Base-by-base conservation (phyloP, 2,113 vertebrate genomes). In the Leucosticte australis region DNA sequence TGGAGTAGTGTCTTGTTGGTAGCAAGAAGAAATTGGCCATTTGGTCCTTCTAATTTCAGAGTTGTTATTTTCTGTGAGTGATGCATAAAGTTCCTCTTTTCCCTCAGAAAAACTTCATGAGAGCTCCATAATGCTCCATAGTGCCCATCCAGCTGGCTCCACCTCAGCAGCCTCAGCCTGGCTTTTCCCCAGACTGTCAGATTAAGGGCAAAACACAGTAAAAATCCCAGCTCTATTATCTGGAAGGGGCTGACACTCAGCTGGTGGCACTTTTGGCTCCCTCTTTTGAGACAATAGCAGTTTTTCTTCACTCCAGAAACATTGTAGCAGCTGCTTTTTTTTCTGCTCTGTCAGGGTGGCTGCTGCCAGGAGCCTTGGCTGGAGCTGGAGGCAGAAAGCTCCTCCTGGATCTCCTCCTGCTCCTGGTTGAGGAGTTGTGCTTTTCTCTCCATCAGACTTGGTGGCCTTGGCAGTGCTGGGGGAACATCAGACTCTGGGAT, bases 181-280 rank as follows among this genome's bases (percentile, higher is more conserved):
- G 1, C 3, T 78, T 60, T 37, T 9, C 42, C 37, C 44, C 26
- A 73, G 42, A 41, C 53, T 30, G 30, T 57, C 60, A 56, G 68
- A 59, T 64, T 60, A 39, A 80, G 28, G 39, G 68, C 56, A 81
- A 44, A 71, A 50, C 27, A 35, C 21, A 35, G 23, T 13, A 55
- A 62, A 81, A 65, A 60, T 26, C 49, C 18, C 35, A 35, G 4
- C 33, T 55, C 44, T 55, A 4, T 47, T 37, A 8, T 82, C 3
- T 35, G 56, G 44, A 44, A 21, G 0, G 41, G 57, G 20, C 44
- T 42, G 39, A 11, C 0, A 0, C 55, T 63, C 42, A 47, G 3
- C 71, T 83, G 73, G n/a, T 23, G 56, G 62, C 79, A 16, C 35
- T 35, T 84, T 80, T 62, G 41, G 50, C 63, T 49, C 15, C 26